Evolutionary conservation across 2,797 vertebrate species (phyloP), one percentile per base, ranked within the genome.

Genomic region (Intellagama lesueurii): DNA sequence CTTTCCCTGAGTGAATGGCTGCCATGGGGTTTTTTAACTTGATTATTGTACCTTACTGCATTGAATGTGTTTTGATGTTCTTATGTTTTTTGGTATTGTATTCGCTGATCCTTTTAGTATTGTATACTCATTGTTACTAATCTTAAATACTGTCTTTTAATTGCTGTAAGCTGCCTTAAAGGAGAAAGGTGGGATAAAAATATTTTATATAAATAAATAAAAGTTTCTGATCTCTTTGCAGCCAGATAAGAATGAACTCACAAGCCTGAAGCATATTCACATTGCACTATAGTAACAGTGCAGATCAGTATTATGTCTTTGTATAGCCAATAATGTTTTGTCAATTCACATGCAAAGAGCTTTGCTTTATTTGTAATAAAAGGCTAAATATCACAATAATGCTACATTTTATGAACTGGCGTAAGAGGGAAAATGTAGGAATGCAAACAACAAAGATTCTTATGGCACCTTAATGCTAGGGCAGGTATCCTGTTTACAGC

Each of bases 291-390:
- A 86, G 7, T 56, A 86, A 49, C 12, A 86, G 26, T n/a, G 16
- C 30, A 76, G 14, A 56, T 40, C 44, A 49, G 1, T 32, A 9
- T 69, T 47, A n/a, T 24, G 32, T n/a, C 28, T 76, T 8, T 40
- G 32, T 44, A 86, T 19, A 68, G 30, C 35, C 70, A 86, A 44
- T 56, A 44, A 24, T 68, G 47, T n/a, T 68, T 52, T 52, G 81
- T 88, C 87, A 88, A 16, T 49, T 77, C 60, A 77, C 12, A 77
- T 44, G 14, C 68, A 72, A 56, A 88, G 77, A 30, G n/a, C 75
- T 88, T 84, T 84, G 44, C 17, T 56, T 8, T 72, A 60, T 17
- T n/a, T 69, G 47, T 78, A 47, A 78, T 26, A 32, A 19, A 78
- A 69, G 17, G 44, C 24, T 69, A 49, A 79, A 17, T 26, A 83